Evolutionary conservation across 2,888 invertebrate genomes (phyloP).

Genomic region (Lissonota sp.): DNA sequence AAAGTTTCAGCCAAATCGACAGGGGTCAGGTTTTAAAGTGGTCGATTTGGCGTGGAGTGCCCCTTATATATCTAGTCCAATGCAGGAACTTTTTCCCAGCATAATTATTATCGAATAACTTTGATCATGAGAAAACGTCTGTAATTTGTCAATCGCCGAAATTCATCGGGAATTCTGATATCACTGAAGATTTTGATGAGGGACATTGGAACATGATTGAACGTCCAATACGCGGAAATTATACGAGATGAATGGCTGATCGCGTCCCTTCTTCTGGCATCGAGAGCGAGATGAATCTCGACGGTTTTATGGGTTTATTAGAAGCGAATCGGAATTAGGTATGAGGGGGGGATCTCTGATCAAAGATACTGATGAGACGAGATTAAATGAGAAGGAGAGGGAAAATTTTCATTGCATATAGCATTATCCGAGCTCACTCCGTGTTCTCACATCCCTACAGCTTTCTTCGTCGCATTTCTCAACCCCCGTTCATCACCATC

Average conservation of each 20-base stretch:
- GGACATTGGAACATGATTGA: constrained; percentile 25
- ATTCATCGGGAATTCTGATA: background rate
- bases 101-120: no score
- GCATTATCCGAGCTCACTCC: constrained; percentile 74
- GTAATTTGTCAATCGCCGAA: constrained; percentile 22
- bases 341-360: constrained; percentile 78
- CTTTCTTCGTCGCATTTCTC: constrained; percentile 30
- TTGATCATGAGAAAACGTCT: background rate
- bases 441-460: constrained; percentile 59
- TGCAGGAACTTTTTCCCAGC: background rate
- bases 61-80: no score
- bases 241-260: constrained; percentile 19
- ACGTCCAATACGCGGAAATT: constrained; percentile 25
- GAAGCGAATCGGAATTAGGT: constrained; percentile 80
- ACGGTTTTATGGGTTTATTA: constrained; percentile 80
- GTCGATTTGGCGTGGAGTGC: no score
- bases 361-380: constrained; percentile 81
- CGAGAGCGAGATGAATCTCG: constrained; percentile 42
- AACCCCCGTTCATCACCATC: constrained; percentile 59
- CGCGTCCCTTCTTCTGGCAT: constrained; percentile 24
- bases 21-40: no score
- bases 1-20: no score
- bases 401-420: constrained; percentile 73
- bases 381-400: constrained; percentile 26
- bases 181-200: background rate